Base-by-base conservation (phyloP, 2,797 vertebrate species). In the Microctenopoma lineatum region DNA sequence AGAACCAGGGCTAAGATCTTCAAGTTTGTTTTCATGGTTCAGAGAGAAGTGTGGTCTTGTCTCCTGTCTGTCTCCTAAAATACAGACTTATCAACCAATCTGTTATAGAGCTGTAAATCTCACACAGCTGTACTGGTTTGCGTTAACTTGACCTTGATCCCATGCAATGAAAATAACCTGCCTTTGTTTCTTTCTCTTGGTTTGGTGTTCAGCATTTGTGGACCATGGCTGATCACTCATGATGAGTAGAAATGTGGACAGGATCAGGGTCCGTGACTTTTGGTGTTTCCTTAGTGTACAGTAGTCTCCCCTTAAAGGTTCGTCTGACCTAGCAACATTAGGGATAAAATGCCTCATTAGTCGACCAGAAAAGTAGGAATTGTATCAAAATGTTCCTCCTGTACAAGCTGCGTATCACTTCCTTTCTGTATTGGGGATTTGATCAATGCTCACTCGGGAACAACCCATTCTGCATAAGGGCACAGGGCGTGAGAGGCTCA, bases 1-100 rank as follows among this genome's bases (percentile, higher is more conserved):
- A 96, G 2, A 2, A 94, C 55, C 70, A 96, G 74, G 4, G 95
- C 95, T 0, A 91, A 15, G 13, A 92, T 21, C 59, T 93, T 92
- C 63, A 95, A 18, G 54, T 90, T 93, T n/a, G 72, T 89, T 50
- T 53, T 84, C 92, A 93, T 93, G 70, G 70, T 21, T 59, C 25
- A 21, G 15, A 51, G 3, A 4, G 5, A 29, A n/a, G 27, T 55
- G 53, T 9, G n/a, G 34, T 27, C 47, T 47, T 0, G 32, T 61
- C 67, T 71, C 9, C 27, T 0, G 7, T 44, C 1, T 10, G 27
- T 26, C 4, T 0, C 70, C 18, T 57, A 16, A 26, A 45, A 34
- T 14, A 66, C 59, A n/a, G 7, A 25, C 16, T 68, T 8, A 16
- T 5, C 10, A n/a, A 0, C 3, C 5, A 0, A 9, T 57, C 27